Conservation (phyloP, 2,888 invertebrate genomes). For the Magallana nippona region DNA sequence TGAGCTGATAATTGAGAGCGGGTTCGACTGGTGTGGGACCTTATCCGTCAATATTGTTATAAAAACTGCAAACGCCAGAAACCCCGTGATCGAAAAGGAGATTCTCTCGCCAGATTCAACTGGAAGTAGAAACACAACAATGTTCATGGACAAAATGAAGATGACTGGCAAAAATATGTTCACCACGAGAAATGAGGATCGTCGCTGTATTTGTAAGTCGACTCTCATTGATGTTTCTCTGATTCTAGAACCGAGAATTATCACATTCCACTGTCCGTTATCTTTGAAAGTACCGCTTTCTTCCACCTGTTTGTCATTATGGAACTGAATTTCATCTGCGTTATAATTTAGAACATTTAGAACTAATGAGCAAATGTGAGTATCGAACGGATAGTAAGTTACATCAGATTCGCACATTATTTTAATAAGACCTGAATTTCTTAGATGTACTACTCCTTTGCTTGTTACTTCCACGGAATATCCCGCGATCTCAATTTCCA, state of each 20-base stretch:
- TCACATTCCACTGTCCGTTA: not conserved
- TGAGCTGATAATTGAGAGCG: not conserved
- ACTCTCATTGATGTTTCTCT: not conserved
- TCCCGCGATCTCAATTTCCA: conserved; percentile 17
- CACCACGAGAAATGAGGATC: conserved; percentile 4
- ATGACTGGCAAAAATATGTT: conserved; percentile 12
- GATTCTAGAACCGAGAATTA: not conserved
- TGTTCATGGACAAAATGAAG: not conserved
- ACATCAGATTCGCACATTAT: conserved; percentile 19
- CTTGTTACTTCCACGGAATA: not conserved
- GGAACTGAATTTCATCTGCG: not conserved
- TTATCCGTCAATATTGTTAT: not conserved
- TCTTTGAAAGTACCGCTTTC: not conserved
- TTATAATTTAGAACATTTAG: not conserved
- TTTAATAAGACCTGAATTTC: not conserved
- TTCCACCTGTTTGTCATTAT: not conserved
- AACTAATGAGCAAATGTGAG: not conserved
- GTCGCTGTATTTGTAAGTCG: not conserved
- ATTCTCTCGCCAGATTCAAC: conserved; percentile 2
- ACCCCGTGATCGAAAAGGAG: conserved; percentile 1
- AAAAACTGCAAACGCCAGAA: not conserved
- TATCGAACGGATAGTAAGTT: conserved; percentile 13
- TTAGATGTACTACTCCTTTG: not conserved
- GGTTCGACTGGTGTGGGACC: not conserved
- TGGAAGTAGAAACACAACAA: conserved; percentile 6